Evolutionary conservation across 2,888 invertebrate species (phyloP).

Genomic region (Lithophane leautieri): DNA sequence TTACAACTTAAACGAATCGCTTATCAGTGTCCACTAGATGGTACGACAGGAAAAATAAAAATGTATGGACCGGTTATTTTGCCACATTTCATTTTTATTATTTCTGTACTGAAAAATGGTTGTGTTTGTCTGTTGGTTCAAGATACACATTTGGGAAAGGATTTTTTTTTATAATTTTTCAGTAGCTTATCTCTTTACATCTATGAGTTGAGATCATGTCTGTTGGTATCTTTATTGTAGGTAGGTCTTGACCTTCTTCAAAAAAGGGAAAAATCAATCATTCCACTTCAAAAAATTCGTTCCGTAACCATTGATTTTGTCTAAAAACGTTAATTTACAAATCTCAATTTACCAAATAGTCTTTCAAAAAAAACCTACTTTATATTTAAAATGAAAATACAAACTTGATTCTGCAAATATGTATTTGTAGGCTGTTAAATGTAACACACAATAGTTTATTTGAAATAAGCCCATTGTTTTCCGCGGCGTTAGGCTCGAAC

Average conservation of each 20-base stretch:
- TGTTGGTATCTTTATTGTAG: neutral
- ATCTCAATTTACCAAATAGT: neutral
- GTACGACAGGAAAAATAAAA: slow-evolving; percentile 28
- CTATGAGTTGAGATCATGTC: neutral
- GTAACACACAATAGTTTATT: slow-evolving; percentile 74
- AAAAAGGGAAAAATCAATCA: neutral
- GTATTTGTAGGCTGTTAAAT: slow-evolving; percentile 66
- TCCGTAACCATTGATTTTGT: neutral
- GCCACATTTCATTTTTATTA: no score
- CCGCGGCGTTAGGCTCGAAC: slow-evolving; percentile 72
- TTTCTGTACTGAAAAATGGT: slow-evolving; percentile 9
- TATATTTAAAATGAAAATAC: neutral
- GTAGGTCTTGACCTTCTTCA: neutral
- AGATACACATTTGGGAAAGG: neutral
- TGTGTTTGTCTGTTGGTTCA: slow-evolving; percentile 14
- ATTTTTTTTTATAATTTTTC: neutral
- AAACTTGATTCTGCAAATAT: slow-evolving; percentile 21
- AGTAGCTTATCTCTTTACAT: neutral
- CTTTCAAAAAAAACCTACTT: no score
- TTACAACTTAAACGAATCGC: slow-evolving; percentile 71
- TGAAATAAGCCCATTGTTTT: slow-evolving; percentile 78
- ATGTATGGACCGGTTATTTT: slow-evolving; percentile 13
- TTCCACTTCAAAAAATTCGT: neutral
- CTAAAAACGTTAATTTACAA: neutral
- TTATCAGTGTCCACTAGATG: slow-evolving; percentile 55